Evolutionary conservation across 2,113 vertebrate genomes (phyloP), one percentile per base, ranked within the genome.

Genomic region (Lasiurus borealis): DNA sequence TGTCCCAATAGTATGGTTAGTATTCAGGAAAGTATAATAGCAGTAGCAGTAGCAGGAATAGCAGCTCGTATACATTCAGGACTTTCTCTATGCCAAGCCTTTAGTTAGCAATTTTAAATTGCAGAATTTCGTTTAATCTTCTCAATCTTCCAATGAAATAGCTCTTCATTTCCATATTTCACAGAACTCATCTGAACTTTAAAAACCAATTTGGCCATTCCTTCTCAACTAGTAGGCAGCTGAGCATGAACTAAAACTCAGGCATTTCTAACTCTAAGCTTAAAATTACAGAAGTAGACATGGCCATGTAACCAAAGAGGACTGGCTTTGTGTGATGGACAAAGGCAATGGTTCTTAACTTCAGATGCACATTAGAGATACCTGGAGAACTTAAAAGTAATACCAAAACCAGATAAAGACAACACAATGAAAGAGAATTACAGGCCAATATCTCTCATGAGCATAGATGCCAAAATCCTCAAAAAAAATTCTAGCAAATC

Each of bases 111-210:
- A 6, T 57, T 90, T 69, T 31, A 64, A 82, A 16, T 34, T 91
- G 25, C 23, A 88, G 21, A 88, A 46, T 91, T 44, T 87, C 27
- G 59, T 91, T 64, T 88, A 80, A 64, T 77, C 57, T 88, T 94
- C 29, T 14, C 59, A 31, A 36, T 9, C 71, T 31, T 82, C 14
- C 27, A 19, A 46, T 52, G 7, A 88, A n/a, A 69, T 69, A 77
- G 19, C 29, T 87, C 25, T n/a, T 92, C 36, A 72, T 84, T 88
- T 94, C 6, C 19, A 54, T 91, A 69, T 71, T 84, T 85, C 11
- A 46, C 19, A 21, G 52, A 82, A 82, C 6, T 62, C 77, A 82
- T 62, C 1, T 85, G 19, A 82, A 9, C 8, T 2, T 85, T 82
- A 64, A 44, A 94, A 69, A 84, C 23, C 31, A 62, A 50, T 4